phyloP scores from a whole-genome alignment of 2,888 invertebrate genomes.

The Acanthosepion lycidas region DNA sequence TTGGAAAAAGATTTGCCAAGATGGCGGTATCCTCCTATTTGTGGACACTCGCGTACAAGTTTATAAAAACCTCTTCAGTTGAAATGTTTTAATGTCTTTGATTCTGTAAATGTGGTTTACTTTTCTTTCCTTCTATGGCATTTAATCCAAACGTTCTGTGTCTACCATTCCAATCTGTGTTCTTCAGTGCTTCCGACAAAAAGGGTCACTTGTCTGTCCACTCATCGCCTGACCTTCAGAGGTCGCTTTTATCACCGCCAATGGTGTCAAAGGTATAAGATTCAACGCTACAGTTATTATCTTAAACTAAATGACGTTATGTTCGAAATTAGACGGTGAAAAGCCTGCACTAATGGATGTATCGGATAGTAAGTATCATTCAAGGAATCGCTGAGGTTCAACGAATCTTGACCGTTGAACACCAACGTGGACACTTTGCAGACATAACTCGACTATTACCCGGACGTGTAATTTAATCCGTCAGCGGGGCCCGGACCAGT shows the following conservation, averaged over 20 bases:
- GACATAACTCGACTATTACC: background rate
- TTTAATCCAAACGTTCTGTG: background rate
- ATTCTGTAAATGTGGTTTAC: background rate
- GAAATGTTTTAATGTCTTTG: background rate
- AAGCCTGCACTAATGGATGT: background rate
- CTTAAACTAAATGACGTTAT: slow-evolving; percentile 1
- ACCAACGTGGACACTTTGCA: background rate
- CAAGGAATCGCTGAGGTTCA: background rate
- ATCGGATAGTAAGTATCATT: background rate
- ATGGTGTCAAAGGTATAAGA: background rate
- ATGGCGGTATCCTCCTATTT: background rate
- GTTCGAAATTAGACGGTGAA: background rate
- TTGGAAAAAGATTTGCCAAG: no score
- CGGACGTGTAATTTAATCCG: background rate
- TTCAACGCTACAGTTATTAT: background rate
- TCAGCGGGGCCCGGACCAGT: background rate
- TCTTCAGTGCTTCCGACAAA: background rate
- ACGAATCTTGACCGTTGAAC: background rate
- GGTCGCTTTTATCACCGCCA: background rate
- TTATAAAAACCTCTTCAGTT: background rate
- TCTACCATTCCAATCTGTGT: background rate
- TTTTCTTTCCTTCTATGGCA: background rate
- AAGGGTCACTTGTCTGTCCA: background rate
- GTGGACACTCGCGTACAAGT: background rate
- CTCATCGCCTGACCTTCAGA: background rate